Evolutionary conservation across 2,797 vertebrate genomes (phyloP).

Genomic region (Dryobates pubescens): DNA sequence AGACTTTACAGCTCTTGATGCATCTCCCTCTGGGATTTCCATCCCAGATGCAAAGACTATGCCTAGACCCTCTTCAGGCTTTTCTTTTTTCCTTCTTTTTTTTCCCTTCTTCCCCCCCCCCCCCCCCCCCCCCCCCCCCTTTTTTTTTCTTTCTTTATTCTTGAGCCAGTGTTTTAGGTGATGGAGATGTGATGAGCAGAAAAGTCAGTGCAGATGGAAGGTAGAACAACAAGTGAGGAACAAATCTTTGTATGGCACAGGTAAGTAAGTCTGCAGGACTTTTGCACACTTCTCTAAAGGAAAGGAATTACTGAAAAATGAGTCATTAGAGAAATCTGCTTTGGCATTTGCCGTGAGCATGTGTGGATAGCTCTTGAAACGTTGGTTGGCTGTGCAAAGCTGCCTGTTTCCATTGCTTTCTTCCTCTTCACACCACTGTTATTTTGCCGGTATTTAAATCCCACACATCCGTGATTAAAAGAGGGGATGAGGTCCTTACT

Average conservation of each 20-base stretch:
- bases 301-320: not conserved
- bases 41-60: not conserved
- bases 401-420: not conserved
- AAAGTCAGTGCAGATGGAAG: not conserved
- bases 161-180: not conserved
- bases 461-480: not conserved
- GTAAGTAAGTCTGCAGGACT: not conserved
- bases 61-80: not conserved
- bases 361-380: not conserved
- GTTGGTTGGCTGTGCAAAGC: not conserved
- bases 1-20: not conserved
- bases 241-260: not conserved
- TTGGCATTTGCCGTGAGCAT: not conserved
- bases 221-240: not conserved
- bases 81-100: not conserved
- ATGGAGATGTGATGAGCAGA: not conserved
- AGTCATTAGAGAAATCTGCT: not conserved
- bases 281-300: not conserved
- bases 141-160: not conserved
- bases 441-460: conserved; percentile 16
- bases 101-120: not conserved
- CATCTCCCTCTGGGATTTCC: not conserved
- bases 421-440: not conserved
- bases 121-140: no score
- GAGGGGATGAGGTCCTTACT: not conserved